These are phyloP conservation scores for Ennomos erosarius DNA, from an alignment of 2,888 invertebrate species.

Conservation along the genomic window DNA sequence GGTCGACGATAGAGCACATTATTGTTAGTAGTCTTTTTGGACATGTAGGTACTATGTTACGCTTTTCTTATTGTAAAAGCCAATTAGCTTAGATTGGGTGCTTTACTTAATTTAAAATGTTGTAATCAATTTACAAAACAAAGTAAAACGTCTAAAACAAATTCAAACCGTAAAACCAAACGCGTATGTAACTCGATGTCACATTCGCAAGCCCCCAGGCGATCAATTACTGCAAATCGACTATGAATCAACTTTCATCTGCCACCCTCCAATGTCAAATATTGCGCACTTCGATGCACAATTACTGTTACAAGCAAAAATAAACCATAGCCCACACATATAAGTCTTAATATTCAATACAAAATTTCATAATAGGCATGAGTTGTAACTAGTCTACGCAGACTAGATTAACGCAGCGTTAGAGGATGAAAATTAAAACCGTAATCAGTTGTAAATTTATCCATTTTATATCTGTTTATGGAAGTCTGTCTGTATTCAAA, in stretches of 20 bases:
- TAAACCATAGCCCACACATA: conserved; percentile 5
- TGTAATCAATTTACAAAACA: conserved; percentile 9
- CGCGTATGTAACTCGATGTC: conserved; percentile 42
- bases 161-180: conserved; percentile 8
- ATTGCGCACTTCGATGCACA: conserved; percentile 53
- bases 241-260: conserved; percentile 66
- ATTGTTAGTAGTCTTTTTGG: too few relatives aligned
- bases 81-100: too few relatives aligned
- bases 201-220: conserved; percentile 53
- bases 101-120: too few relatives aligned
- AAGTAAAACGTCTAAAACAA: conserved; percentile 2
- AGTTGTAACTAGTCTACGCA: conserved; percentile 19
- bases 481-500: background rate
- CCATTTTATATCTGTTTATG: background rate
- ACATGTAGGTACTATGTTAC: too few relatives aligned
- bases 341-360: background rate
- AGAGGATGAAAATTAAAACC: conserved; percentile 15
- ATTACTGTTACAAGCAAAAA: conserved; percentile 28
- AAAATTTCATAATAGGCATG: conserved; percentile 4
- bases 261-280: conserved; percentile 57
- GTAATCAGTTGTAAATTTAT: background rate
- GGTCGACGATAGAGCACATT: too few relatives aligned
- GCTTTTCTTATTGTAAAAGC: too few relatives aligned
- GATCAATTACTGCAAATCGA: conserved; percentile 73
- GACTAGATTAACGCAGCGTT: conserved; percentile 26